Evolutionary conservation across 1,140 invertebrate genomes (phyloP), one percentile per base, ranked within the genome.

Genomic region (Anthonomus grandis): DNA sequence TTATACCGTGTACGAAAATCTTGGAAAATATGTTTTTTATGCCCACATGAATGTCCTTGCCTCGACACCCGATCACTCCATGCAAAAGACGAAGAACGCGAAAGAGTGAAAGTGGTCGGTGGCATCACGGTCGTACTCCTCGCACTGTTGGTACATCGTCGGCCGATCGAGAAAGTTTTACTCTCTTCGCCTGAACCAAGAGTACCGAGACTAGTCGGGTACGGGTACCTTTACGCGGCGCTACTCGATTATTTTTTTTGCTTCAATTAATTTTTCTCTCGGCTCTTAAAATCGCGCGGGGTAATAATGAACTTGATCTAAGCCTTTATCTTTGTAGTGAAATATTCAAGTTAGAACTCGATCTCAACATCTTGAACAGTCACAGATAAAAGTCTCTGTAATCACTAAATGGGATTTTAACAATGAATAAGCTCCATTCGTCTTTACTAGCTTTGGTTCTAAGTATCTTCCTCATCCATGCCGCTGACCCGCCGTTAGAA

Each of bases 401-500:
- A n/a, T n/a, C 22, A 47, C 17, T 70, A 70, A 68, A 72, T 72
- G 70, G 68, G 69, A 71, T 54, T 59, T 42, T 45, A 64, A 74
- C 56, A 61, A 74, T 74, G 71, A 72, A 68, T 63, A 66, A 64
- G 55, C 68, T 74, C 62, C 69, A 72, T 55, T 70, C 71, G 45
- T 59, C 60, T 42, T 51, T 74, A 38, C 57, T 74, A 45, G 70
- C 70, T 22, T 54, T 71, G 39, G 67, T 73, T 42, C 65, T 72
- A 62, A 67, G 69, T 42, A 67, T 74, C 45, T 71, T 74, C 52
- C 60, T 74, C 42, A 74, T 71, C 42, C 70, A 70, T 57, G 71
- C 71, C 22, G 63, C 67, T 23, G 70, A 74, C 60, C 71, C 71
- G 15, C 70, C 71, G 4, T 36, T 19, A 22, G 47, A 38, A 17